Evolutionary conservation across 92 coral and sea anemone species (phyloP), one percentile per base, ranked within the genome.

Genomic region (Palythoa heliodiscus): DNA sequence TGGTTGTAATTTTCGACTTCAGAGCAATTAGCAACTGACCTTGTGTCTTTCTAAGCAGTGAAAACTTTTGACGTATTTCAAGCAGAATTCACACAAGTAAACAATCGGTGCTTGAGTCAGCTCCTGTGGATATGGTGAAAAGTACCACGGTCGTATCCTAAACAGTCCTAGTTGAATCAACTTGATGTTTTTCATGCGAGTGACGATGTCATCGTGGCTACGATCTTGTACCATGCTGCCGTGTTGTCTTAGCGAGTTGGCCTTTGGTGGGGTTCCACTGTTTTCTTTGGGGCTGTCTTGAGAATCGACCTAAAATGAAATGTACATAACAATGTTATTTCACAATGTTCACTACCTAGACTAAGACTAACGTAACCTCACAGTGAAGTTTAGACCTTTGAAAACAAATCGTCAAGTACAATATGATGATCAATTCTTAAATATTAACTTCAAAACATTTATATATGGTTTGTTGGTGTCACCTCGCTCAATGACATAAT

Each of bases 221-320:
- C 99, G 93, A 80, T 96, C 99, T 8, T 96, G 99, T 11, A 96
- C 99, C 98, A 96, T 94, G 85, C 99, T 96, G 20, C 99, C 99
- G 17, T 89, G 88, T 78, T 88, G 91, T 73, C 91, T 91, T 11
- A 98, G 82, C 71, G 93, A 92, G 79, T 89, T 93, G 73, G 92
- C 88, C 75, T 96, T 96, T 4, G 98, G 98, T 7, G 97, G 97
- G 19, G 97, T 92, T 22, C 90, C 82, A 2, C 89, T 88, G 15
- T 75, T 55, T 19, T 95, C 99, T 74, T 91, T 95, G 13, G 98
- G 95, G 69, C 99, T 93, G 57, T 96, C 99, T 82, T 95, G 98
- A 58, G 97, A 87, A 83, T 96, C 98, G 48, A 96, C 88, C 98
- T 96, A 82, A 39, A 82, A 54, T 12, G 66, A 16, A 64, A 19